Evolutionary conservation across 2,113 vertebrate species (phyloP).

Genomic region (Vulpes vulpes): DNA sequence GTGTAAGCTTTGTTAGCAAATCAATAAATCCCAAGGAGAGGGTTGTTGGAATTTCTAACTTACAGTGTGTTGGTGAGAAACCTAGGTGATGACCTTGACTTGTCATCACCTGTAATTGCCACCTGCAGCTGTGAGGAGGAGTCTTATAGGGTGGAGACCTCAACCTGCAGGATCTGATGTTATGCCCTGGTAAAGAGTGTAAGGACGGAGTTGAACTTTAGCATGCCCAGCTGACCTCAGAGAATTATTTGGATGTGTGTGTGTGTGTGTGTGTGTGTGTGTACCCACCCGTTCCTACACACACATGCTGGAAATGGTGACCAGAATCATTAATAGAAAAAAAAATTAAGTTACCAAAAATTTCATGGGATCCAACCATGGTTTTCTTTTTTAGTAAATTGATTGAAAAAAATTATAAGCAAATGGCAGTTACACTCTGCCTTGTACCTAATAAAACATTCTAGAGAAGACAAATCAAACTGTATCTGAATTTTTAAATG

Average conservation of each 20-base stretch:
- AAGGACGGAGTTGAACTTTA: not conserved
- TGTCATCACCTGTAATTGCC: too few relatives aligned
- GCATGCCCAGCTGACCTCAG: too few relatives aligned
- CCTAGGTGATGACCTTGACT: not conserved
- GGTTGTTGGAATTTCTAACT: not conserved
- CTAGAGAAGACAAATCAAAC: not conserved
- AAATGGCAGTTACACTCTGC: fast-evolving
- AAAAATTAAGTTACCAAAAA: not conserved
- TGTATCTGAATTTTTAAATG: not conserved
- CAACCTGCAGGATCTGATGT: not conserved
- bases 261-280: not conserved
- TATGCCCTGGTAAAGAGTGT: not conserved
- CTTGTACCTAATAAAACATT: not conserved
- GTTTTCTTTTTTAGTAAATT: not conserved
- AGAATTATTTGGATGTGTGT: not conserved
- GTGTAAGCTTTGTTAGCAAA: not conserved
- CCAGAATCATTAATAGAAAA: not conserved
- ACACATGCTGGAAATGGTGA: not conserved
- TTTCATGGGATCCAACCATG: not conserved
- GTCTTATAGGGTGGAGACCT: not conserved
- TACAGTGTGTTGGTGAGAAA: not conserved
- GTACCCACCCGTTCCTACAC: not conserved
- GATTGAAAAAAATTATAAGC: not conserved
- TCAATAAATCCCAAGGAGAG: not conserved
- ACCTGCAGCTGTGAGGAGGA: not conserved